Evolutionary conservation across 2,797 vertebrate species (phyloP).

Genomic region (Emydoidea blandingii): DNA sequence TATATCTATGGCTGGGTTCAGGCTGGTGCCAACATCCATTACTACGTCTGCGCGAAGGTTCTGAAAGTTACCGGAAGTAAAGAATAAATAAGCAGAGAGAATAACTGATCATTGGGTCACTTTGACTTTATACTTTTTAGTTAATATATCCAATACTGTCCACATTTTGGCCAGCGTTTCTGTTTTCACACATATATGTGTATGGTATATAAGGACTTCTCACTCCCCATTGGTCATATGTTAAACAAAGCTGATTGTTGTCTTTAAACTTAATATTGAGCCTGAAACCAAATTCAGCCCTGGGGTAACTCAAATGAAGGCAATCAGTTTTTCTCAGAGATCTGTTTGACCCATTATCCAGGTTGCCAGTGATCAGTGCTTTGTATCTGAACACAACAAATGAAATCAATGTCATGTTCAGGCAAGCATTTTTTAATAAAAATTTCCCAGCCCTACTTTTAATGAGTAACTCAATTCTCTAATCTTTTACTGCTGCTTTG

Average conservation of each 20-base stretch:
- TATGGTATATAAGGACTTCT: background rate
- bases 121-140: background rate
- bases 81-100: background rate
- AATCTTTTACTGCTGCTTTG: background rate
- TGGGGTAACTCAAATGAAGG: background rate
- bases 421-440: background rate
- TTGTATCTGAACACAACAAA: background rate
- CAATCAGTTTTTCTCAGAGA: background rate
- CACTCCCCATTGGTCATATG: background rate
- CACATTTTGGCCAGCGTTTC: background rate
- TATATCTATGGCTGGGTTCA: conserved; percentile 97
- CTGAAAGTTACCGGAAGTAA: conserved; percentile 74
- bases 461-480: conserved; percentile 51
- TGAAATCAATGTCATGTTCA: background rate
- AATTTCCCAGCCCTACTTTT: conserved; percentile 21
- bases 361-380: background rate
- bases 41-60: conserved; percentile 94
- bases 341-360: background rate
- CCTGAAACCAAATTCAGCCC: background rate
- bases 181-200: background rate
- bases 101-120: background rate
- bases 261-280: background rate
- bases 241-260: background rate
- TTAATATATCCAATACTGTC: background rate
- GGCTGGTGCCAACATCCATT: conserved; percentile 95